Evolutionary conservation across 2,797 vertebrate genomes (phyloP).

Genomic region (Hafferia zeledoni): DNA sequence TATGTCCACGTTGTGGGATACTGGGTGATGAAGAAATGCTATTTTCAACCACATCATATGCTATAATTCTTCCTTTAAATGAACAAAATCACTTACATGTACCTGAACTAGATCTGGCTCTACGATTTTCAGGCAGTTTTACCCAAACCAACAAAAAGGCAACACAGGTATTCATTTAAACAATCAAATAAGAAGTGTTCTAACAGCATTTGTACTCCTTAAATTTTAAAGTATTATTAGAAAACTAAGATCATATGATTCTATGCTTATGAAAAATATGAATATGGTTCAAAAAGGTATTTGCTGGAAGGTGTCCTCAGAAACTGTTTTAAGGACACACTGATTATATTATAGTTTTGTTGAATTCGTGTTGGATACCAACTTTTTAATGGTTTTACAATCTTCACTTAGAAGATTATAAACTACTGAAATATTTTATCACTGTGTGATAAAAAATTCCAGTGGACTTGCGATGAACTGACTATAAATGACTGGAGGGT

Average conservation of each 20-base stretch:
- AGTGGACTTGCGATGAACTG: background rate
- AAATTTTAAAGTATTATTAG: fast-evolving
- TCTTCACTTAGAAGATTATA: background rate
- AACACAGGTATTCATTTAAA: background rate
- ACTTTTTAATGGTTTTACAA: background rate
- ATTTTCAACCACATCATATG: background rate
- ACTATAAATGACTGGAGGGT: background rate
- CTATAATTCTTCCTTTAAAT: background rate
- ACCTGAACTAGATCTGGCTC: background rate
- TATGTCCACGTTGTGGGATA: background rate
- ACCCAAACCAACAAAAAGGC: background rate
- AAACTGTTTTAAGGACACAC: background rate
- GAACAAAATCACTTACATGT: fast-evolving
- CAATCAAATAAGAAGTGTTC: background rate
- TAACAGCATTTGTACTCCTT: background rate
- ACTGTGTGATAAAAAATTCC: background rate
- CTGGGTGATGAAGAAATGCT: background rate
- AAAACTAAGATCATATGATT: background rate
- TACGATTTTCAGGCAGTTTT: background rate
- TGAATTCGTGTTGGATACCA: background rate
- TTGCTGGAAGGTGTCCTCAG: background rate
- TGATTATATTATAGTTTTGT: background rate
- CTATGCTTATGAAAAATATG: background rate
- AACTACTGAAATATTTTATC: background rate
- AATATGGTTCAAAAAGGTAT: background rate